phyloP scores from a whole-genome alignment of 1,140 invertebrate genomes.

The Micrasema minimum region DNA sequence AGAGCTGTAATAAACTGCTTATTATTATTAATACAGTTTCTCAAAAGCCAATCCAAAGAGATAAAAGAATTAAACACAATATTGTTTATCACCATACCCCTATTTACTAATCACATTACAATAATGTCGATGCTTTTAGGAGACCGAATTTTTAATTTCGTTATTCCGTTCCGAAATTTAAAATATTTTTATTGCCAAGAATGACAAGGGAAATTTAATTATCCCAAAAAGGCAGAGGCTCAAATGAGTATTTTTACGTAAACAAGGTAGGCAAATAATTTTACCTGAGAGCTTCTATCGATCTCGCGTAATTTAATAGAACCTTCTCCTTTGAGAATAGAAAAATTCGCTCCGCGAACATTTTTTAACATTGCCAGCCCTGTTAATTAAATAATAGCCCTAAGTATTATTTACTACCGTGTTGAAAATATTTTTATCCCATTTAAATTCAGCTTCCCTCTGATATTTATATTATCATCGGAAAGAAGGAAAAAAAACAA shows the following conservation, averaged over 20 bases:
- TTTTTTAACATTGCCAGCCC: slow-evolving; percentile 48
- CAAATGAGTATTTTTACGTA: slow-evolving; percentile 31
- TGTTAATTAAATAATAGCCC: slow-evolving; percentile 52
- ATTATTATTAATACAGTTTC: too few species aligned
- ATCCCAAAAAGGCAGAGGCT: not conserved
- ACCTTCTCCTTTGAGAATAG: slow-evolving; percentile 50
- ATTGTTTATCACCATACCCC: too few species aligned
- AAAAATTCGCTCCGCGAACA: slow-evolving; percentile 46
- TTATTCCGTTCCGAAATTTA: not conserved
- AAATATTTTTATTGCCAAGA: slow-evolving; percentile 2
- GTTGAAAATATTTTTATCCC: slow-evolving; percentile 44
- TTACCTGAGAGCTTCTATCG: slow-evolving; percentile 42
- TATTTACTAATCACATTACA: too few species aligned
- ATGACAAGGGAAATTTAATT: slow-evolving; percentile 33
- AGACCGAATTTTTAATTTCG: not conserved
- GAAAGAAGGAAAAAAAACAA: slow-evolving; percentile 35
- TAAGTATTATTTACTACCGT: slow-evolving; percentile 52
- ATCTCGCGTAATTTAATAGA: slow-evolving; percentile 53
- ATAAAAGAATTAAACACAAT: too few species aligned
- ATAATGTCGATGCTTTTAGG: too few species aligned
- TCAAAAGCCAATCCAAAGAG: too few species aligned
- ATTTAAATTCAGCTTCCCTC: slow-evolving; percentile 36
- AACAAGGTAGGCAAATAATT: slow-evolving; percentile 37
- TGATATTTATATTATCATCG: slow-evolving; percentile 1
- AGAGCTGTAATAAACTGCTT: too few species aligned